Evolutionary conservation across 2,888 invertebrate genomes (phyloP).

Genomic region (Xestia c-nigrum): DNA sequence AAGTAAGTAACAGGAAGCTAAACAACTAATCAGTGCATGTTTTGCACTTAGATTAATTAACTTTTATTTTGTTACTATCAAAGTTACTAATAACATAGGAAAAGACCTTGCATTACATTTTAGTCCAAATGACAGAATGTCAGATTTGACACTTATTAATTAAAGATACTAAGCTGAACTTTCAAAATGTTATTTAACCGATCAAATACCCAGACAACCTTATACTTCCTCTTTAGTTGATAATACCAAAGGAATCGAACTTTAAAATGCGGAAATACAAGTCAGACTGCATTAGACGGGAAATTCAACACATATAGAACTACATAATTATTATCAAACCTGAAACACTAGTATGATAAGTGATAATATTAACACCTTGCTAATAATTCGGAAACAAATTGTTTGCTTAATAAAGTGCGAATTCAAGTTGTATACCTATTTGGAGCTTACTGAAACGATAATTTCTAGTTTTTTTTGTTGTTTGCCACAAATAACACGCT

Average conservation of each 20-base stretch:
- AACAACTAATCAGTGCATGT: neutral
- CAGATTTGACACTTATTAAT: neutral
- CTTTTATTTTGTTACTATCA: neutral
- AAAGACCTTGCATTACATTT: constrained; percentile 11
- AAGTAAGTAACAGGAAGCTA: constrained; percentile 9
- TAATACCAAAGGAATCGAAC: neutral
- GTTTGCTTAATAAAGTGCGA: neutral
- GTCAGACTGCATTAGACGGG: neutral
- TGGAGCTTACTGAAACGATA: neutral
- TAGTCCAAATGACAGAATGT: neutral
- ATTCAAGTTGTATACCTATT: neutral
- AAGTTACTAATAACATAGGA: constrained; percentile 23
- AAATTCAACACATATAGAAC: too few species aligned
- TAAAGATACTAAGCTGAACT: neutral
- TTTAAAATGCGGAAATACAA: constrained; percentile 13
- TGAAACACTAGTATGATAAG: neutral
- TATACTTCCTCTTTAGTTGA: constrained; percentile 6
- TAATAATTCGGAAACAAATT: neutral
- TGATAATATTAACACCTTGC: neutral
- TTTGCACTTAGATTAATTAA: neutral
- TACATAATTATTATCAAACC: neutral
- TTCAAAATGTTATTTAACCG: neutral
- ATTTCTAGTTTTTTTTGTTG: neutral
- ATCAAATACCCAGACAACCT: neutral
- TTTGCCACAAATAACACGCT: neutral